Conservation (phyloP, 2,797 vertebrate genomes). For the Gambusia yucatana region DNA sequence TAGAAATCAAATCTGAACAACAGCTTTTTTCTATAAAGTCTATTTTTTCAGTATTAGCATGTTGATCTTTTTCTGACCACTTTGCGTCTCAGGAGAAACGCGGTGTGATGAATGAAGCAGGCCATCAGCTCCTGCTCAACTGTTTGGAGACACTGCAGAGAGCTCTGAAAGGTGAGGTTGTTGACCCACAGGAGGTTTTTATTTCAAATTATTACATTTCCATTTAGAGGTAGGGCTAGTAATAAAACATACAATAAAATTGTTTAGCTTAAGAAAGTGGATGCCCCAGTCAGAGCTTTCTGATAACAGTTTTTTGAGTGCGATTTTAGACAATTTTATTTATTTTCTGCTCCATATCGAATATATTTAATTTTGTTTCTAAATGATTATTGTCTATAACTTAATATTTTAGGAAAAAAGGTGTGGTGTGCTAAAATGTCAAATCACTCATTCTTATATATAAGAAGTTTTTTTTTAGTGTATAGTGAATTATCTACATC, state of each 20-base stretch:
- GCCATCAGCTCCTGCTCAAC: constrained; percentile 93
- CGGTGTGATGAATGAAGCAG: constrained; percentile 88
- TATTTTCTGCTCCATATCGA: background rate
- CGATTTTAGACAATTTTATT: background rate
- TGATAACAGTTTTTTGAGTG: background rate
- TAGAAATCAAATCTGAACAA: constrained; percentile 22
- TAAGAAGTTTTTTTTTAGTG: background rate
- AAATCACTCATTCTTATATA: background rate
- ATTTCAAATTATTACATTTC: background rate
- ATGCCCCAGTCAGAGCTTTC: background rate
- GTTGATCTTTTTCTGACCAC: constrained; percentile 9
- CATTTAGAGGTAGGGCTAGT: background rate
- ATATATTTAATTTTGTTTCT: background rate
- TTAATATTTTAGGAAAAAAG: background rate
- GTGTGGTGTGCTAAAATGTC: background rate
- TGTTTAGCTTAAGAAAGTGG: background rate
- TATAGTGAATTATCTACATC: background rate
- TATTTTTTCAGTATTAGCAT: background rate
- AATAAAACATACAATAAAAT: background rate
- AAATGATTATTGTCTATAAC: background rate
- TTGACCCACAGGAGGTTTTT: background rate
- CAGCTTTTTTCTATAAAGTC: constrained; percentile 21
- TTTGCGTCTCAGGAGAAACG: constrained; percentile 89
- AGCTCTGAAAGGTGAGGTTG: constrained; percentile 91
- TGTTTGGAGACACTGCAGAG: constrained; percentile 96